Base-by-base conservation (phyloP, 1,140 invertebrate genomes). In the Vanessa atalanta region DNA sequence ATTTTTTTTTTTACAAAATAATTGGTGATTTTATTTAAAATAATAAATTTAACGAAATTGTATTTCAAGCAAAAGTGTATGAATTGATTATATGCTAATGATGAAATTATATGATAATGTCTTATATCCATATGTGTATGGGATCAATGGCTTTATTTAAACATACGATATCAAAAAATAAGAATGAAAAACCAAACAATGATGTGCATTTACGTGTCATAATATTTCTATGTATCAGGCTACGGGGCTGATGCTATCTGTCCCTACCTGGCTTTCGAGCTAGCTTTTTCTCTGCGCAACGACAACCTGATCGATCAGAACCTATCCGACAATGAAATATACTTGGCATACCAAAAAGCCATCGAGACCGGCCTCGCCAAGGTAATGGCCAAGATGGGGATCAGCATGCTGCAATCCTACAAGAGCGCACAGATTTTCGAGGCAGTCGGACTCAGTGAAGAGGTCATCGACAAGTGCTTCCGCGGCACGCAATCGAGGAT, bases 341-440 rank as follows among this genome's bases (percentile, higher is more conserved):
- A 96, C 86, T 93, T 95, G 74, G 96, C 94, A 3, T 97, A 94
- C 88, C 93, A 94, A 75, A 89, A 94, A 73, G 94, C 95, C 73
- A 95, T 97, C 83, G 97, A 97, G 85, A 95, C 96, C 13, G 97
- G 97, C 68, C 95, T 98, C 71, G 95, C 96, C 1, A 98, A 98
- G 90, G 94, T 99, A 0, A 99, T 99, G 99, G 99, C 99, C 1
- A 99, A 99, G 93, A 99, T 99, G 99, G 99, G 99, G 51, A 99
- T 99, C 85, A 99, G 98, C 55, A 99, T 99, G 0, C 93, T 99
- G 16, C 99, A 99, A 88, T 99, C 98, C n/a, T 99, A 99, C 92
- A 99, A 99, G 94, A 98, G 98, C 79, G 99, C 99, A 6, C 99
- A 99, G 93, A 99, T 99, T 79, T 99, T 99, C 90, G 99, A 99